Evolutionary conservation across 2,113 vertebrate species (phyloP), one percentile per base, ranked within the genome.

Genomic region (Camarhynchus parvulus): DNA sequence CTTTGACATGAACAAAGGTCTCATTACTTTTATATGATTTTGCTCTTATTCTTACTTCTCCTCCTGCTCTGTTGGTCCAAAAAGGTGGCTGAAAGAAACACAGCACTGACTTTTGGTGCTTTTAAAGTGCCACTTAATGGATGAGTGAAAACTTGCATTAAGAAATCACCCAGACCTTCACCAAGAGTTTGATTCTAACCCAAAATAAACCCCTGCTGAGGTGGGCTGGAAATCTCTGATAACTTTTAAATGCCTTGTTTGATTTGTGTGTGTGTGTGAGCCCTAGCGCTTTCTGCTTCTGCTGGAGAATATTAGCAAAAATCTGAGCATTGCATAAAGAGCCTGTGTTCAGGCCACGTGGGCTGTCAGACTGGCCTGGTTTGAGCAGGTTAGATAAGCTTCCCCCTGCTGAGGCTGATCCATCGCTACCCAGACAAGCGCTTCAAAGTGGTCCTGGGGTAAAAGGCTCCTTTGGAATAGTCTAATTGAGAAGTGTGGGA

Each of bases 1-100:
- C 77, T 92, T 83, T 31, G 59, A 95, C 77, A 53, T 59, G 94
- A 97, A 97, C 95, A 96, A 97, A 96, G 90, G 47, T 92, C 89
- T 97, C 94, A 94, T 86, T 97, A 92, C 84, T 95, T 96, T 97
- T 96, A 85, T 84, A 91, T n/a, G 37, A 87, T 96, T 97, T 94
- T 93, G 79, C 44, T 74, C 79, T 77, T 82, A 63, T 62, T 97
- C 96, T 96, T 97, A 56, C 91, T 96, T 97, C 90, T 91, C 83
- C 37, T 25, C 87, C 85, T 70, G 75, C 49, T 95, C 83, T 84
- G 25, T 88, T 63, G 52, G 89, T 74, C 93, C 87, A 75, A 90
- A 96, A 96, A 92, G 56, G 80, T 86, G 89, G 59, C 85, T 84
- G 88, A 96, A 91, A 93, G 84, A 94, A 94, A 84, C n/a, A 47